Percentiles rank a stretch among this genome's conserved stretches.
Evolutionary conservation across 2,113 vertebrate species (phyloP).

Genomic region (Notechis scutatus): DNA sequence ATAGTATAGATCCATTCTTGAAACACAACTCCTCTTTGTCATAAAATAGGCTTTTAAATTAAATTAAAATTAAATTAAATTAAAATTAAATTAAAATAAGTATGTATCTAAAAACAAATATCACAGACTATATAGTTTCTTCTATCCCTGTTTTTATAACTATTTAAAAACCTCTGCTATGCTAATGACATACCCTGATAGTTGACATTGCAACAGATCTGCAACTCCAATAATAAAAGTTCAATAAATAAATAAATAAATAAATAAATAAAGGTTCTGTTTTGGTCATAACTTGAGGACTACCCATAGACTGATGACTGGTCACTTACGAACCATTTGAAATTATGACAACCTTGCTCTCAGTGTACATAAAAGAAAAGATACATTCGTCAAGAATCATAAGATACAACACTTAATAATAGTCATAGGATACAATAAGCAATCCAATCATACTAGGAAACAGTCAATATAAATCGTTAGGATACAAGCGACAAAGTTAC

Average conservation of each 20-base stretch:
- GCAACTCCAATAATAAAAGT: not conserved
- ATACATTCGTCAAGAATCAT: too few species aligned
- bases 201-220: not conserved
- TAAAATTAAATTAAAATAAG: not conserved
- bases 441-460: too few species aligned
- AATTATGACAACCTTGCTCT: too few species aligned
- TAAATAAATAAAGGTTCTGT: not conserved
- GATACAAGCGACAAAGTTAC: too few species aligned
- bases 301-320: too few species aligned
- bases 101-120: not conserved
- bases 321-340: too few species aligned
- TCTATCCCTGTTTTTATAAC: not conserved
- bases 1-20: constrained; percentile 27
- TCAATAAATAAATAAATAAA: not conserved
- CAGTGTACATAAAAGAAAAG: too few species aligned
- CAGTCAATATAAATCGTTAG: too few species aligned
- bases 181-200: not conserved
- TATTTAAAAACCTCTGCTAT: not conserved
- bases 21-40: constrained; percentile 40
- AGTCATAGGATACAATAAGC: too few species aligned
- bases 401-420: too few species aligned
- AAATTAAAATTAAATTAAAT: not conserved
- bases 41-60: not conserved
- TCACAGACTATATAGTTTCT: not conserved
- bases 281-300: too few species aligned